These are phyloP conservation scores for Lamellibrachia luymesi DNA, from an alignment of 1,140 invertebrate genomes.

Conservation along the genomic window DNA sequence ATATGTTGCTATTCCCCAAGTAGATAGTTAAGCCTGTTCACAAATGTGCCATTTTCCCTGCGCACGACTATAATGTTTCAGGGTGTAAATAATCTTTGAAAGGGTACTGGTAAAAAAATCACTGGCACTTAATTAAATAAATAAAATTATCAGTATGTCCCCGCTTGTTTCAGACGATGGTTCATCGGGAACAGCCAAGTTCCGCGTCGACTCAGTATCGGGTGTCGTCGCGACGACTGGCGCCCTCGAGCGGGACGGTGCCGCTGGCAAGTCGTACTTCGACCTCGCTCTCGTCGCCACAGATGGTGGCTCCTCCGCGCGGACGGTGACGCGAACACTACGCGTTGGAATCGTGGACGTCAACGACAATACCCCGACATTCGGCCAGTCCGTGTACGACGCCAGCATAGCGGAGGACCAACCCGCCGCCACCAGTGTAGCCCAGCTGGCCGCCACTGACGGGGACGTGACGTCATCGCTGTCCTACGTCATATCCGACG, in stretches of 20 bases:
- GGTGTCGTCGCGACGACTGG: not conserved
- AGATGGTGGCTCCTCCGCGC: not conserved
- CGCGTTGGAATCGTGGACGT: not conserved
- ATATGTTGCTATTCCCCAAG: no score
- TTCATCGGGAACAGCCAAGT: not conserved
- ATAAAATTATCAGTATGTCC: no score
- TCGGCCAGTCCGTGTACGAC: constrained; percentile 10
- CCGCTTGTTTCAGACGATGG: not conserved
- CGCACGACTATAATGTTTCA: no score
- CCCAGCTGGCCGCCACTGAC: not conserved
- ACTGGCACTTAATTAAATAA: no score
- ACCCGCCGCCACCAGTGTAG: not conserved
- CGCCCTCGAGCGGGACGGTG: not conserved
- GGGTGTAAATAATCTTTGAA: no score
- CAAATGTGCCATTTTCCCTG: no score
- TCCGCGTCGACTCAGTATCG: not conserved
- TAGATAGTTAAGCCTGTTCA: no score
- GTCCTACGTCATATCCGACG: constrained; percentile 27
- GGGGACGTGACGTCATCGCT: constrained; percentile 21
- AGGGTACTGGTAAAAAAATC: no score
- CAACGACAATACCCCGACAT: constrained; percentile 17
- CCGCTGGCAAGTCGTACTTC: not conserved
- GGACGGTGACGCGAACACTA: not conserved
- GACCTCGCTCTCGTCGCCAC: constrained; percentile 10
- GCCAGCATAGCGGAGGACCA: not conserved